Conservation (phyloP, 2,888 invertebrate species). For the Ophion costatus region DNA sequence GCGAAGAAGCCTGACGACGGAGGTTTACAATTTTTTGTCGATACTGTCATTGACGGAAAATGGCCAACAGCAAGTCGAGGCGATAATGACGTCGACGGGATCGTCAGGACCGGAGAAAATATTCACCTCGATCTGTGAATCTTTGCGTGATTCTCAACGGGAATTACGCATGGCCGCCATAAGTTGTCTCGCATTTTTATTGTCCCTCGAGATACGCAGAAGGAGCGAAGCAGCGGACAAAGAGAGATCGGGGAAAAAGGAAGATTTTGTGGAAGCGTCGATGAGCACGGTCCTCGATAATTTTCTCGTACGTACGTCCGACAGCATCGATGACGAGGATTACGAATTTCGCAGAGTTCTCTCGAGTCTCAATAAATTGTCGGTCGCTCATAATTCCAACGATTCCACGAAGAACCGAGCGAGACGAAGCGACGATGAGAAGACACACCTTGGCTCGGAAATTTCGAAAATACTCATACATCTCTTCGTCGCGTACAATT, state of each 20-base stretch:
- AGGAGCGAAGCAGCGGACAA: slow-evolving; percentile 34
- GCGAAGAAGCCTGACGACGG: slow-evolving; percentile 84
- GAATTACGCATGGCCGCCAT: slow-evolving; percentile 79
- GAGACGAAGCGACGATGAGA: slow-evolving; percentile 12
- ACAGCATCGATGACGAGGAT: slow-evolving; percentile 56
- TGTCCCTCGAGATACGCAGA: slow-evolving; percentile 77
- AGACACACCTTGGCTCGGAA: slow-evolving; percentile 80
- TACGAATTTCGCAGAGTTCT: slow-evolving; percentile 68
- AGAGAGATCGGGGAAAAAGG: neutral
- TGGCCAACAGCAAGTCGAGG: slow-evolving; percentile 75
- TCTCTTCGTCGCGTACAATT: slow-evolving; percentile 83
- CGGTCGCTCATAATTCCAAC: slow-evolving; percentile 67
- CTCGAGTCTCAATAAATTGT: slow-evolving; percentile 72
- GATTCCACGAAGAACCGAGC: slow-evolving; percentile 5
- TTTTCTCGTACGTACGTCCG: slow-evolving; percentile 39
- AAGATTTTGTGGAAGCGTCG: slow-evolving; percentile 27
- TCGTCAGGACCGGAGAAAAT: slow-evolving; percentile 71
- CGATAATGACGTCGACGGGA: slow-evolving; percentile 76
- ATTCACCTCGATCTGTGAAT: slow-evolving; percentile 73
- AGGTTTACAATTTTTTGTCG: slow-evolving; percentile 84
- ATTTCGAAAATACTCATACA: slow-evolving; percentile 84
- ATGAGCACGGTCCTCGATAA: slow-evolving; percentile 71
- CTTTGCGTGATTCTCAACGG: slow-evolving; percentile 73
- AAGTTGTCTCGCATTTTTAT: slow-evolving; percentile 76
- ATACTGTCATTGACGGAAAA: slow-evolving; percentile 79